phyloP scores from a whole-genome alignment of 2,888 invertebrate genomes.

The Leptopilina myrica region DNA sequence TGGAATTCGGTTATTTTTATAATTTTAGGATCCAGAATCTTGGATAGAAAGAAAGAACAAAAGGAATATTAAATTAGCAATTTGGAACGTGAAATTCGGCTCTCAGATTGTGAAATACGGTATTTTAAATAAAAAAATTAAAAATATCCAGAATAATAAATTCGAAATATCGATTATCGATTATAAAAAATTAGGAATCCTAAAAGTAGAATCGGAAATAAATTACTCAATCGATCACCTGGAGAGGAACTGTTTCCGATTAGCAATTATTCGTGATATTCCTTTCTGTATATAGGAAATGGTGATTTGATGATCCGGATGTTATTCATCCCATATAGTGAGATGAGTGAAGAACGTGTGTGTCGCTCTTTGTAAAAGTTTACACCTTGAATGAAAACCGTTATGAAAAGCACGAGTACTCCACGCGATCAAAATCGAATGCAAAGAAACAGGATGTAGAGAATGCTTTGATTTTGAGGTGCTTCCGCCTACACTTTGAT shows the following conservation, averaged over 20 bases:
- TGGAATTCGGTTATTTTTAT: no score
- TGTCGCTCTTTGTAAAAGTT: slow-evolving; percentile 22
- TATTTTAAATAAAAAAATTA: no score
- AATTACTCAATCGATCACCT: no score
- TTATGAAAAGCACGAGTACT: slow-evolving; percentile 37
- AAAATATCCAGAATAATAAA: no score
- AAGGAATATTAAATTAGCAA: no score
- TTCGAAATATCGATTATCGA: no score
- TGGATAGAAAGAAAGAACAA: no score
- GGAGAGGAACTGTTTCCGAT: background rate
- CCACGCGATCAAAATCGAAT: slow-evolving; percentile 22
- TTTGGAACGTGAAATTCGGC: no score
- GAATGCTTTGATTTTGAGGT: slow-evolving; percentile 27
- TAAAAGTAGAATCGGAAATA: no score
- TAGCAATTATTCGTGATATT: slow-evolving; percentile 1
- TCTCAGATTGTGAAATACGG: no score
- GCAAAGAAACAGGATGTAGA: slow-evolving; percentile 37
- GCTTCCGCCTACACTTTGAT: slow-evolving; percentile 40
- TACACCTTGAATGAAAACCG: slow-evolving; percentile 28
- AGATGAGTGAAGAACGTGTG: slow-evolving; percentile 31
- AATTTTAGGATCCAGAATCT: no score
- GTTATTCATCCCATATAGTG: slow-evolving; percentile 1
- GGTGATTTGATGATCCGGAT: slow-evolving; percentile 28
- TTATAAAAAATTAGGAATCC: no score
- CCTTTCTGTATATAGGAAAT: background rate